phyloP scores from a whole-genome alignment of 2,797 vertebrate species.

The Phataginus tricuspis region DNA sequence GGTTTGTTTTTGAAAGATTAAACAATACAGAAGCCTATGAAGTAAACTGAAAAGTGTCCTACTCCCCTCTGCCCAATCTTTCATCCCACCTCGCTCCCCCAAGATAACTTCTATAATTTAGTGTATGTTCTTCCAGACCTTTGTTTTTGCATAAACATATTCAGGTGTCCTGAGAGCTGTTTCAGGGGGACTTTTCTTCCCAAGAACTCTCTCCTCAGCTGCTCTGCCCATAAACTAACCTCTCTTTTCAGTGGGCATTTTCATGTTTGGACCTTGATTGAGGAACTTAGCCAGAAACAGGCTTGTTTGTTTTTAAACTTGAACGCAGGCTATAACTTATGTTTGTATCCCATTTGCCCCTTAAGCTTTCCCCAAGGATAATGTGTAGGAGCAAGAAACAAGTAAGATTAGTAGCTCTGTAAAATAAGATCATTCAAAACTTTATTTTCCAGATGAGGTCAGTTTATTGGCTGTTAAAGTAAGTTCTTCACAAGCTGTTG shows the following conservation, averaged over 20 bases:
- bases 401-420: not conserved
- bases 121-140: not conserved
- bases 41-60: not conserved
- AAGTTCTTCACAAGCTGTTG: constrained; percentile 22
- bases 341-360: not conserved
- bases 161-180: not conserved
- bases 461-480: constrained; percentile 42
- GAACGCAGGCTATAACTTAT: not conserved
- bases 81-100: not conserved
- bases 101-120: not conserved
- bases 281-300: constrained; percentile 21
- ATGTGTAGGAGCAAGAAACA: constrained; percentile 26
- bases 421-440: constrained; percentile 59
- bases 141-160: not conserved
- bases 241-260: not conserved
- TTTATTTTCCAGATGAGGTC: constrained; percentile 49
- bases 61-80: not conserved
- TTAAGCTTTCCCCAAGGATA: not conserved
- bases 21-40: not conserved
- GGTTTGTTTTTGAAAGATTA: not conserved
- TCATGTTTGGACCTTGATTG: not conserved
- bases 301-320: constrained; percentile 42
- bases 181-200: not conserved
- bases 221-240: not conserved
- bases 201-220: not conserved